Base-by-base conservation (phyloP, 2,113 vertebrate species). In the Amblyopsis rosae region DNA sequence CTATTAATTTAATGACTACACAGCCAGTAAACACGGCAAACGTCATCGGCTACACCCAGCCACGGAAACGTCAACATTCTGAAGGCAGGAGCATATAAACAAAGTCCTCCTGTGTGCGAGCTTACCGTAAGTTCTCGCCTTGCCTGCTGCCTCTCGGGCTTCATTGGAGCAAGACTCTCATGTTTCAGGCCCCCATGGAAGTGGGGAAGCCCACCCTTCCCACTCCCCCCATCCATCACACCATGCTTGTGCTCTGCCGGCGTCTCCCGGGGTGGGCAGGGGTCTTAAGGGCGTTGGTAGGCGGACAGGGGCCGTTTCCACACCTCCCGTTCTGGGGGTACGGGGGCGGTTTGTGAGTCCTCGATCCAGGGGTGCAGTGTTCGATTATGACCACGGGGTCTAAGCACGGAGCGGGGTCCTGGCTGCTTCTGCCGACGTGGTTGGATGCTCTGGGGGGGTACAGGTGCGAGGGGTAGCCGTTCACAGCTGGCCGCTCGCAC, bases 321-420 rank as follows among this genome's bases (percentile, higher is more conserved):
- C 81, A 85, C 9, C 70, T 84, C 47, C 90, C 91, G 0, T 92
- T 93, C 46, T 90, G 91, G 32, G 90, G 91, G 70, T 92, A 90
- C 3, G 76, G 81, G n/a, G 91, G 92, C 16, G 91, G 89, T 67
- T 89, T 91, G 41, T 90, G 89, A 69, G 81, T 91, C 69, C 80
- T 87, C 15, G 77, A 66, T 35, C 60, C 66, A 54, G 78, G 65
- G 11, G 81, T 80, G 63, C 73, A 81, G 77, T 76, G 87, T 17
- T 75, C 72, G 2, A 84, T 70, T 16, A 86, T 78, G 50, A 84
- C 80, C 54, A 65, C 79, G 5, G 78, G 85, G 70, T 80, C 79
- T 3, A 78, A 59, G 62, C 56, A 86, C 17, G 74, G 77, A 47
- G 55, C 83, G 69, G 53, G 67, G 26, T 86, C 75, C 0, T 67